Evolutionary conservation across 30 jellyfish, hydroid and myxozoan species (phyloP).

Genomic region (Nemopilema nomurai): DNA sequence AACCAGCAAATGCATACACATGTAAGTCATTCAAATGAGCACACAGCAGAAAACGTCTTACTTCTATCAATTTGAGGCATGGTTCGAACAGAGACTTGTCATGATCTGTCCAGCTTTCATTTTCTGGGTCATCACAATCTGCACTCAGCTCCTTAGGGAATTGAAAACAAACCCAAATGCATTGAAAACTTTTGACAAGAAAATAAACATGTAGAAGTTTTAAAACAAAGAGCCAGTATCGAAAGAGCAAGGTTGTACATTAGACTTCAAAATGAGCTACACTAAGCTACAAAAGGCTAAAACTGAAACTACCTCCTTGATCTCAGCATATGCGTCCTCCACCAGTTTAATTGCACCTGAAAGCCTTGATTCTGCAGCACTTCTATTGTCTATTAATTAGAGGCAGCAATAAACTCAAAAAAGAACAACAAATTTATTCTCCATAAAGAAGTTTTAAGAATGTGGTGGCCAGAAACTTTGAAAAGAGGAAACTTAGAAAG

Average conservation of each 20-base stretch:
- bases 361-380: conserved; percentile 20
- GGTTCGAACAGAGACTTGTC: conserved; percentile 43
- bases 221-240: too few species aligned
- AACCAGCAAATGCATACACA: too few species aligned
- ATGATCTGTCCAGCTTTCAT: conserved; percentile 30
- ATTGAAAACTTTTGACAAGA: not conserved
- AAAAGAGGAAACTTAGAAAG: too few species aligned
- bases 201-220: not conserved
- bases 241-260: too few species aligned
- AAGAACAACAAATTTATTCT: too few species aligned
- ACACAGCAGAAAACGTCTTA: too few species aligned
- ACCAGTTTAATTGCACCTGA: conserved; percentile 13
- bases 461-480: too few species aligned
- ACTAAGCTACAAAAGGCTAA: too few species aligned
- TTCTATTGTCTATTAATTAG: conserved; percentile 35
- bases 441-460: too few species aligned
- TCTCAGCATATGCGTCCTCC: conserved; percentile 41
- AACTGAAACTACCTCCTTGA: conserved; percentile 40
- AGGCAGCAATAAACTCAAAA: too few species aligned
- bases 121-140: conserved; percentile 24
- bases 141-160: not conserved
- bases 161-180: not conserved
- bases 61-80: conserved; percentile 57
- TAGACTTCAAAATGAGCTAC: too few species aligned
- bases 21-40: too few species aligned